Evolutionary conservation across 2,888 invertebrate genomes (phyloP).

Genomic region (Campoplex capitator): DNA sequence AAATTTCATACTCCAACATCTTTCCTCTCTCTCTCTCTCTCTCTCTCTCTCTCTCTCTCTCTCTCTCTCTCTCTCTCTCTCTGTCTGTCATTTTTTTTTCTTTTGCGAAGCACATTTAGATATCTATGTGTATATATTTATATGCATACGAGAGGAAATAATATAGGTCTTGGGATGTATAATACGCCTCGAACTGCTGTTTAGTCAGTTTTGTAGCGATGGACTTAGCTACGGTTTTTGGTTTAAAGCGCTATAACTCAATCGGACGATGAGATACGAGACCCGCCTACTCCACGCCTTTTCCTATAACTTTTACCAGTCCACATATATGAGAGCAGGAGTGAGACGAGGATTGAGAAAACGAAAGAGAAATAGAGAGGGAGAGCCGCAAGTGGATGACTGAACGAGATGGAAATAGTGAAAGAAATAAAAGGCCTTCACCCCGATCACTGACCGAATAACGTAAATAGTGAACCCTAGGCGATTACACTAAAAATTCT

Average conservation of each 20-base stretch:
- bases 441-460: conserved; percentile 68
- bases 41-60: neutral
- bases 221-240: conserved; percentile 73
- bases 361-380: conserved; percentile 32
- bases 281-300: conserved; percentile 80
- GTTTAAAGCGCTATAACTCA: conserved; percentile 81
- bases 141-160: conserved; percentile 20
- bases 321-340: conserved; percentile 1
- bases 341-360: conserved; percentile 15
- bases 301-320: conserved; percentile 75
- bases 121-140: neutral
- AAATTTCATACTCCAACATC: conserved; percentile 71
- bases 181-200: conserved; percentile 61
- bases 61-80: conserved; percentile 67
- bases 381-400: neutral
- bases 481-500: conserved; percentile 3
- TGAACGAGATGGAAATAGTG: conserved; percentile 30
- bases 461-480: conserved; percentile 53
- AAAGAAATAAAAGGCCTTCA: conserved; percentile 58
- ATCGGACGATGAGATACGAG: conserved; percentile 80
- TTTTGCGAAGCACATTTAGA: conserved; percentile 13
- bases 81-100: conserved; percentile 45
- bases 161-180: conserved; percentile 48
- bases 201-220: conserved; percentile 59
- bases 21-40: conserved; percentile 66